Percentiles rank a stretch among this genome's conserved stretches.
These are phyloP conservation scores for Drosophila paranaensis DNA, from an alignment of 2,888 invertebrate genomes.

Conservation along the genomic window DNA sequence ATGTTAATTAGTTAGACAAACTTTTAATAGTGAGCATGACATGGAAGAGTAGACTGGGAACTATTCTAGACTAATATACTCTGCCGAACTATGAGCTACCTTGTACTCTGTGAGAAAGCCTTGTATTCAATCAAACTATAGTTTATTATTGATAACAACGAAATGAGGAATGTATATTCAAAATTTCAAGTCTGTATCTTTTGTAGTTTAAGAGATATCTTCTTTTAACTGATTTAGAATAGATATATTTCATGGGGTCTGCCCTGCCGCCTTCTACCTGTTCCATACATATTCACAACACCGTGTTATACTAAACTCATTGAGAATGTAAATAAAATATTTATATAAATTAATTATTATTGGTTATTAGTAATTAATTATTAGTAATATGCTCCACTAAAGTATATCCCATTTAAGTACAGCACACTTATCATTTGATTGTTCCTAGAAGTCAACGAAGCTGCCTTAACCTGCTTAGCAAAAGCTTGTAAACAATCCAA, in stretches of 20 bases:
- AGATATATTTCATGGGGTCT: neutral
- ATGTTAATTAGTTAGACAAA: neutral
- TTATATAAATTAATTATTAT: neutral
- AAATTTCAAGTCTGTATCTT: neutral
- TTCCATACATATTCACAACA: neutral
- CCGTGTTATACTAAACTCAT: neutral
- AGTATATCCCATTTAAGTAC: neutral
- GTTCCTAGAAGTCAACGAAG: neutral
- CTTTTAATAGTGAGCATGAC: neutral
- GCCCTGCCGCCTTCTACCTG: neutral
- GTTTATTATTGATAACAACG: no score
- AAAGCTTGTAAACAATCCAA: neutral
- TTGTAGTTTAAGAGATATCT: neutral
- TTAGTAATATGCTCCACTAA: neutral
- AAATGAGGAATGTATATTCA: no score
- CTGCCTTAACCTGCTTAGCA: neutral
- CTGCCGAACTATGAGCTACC: neutral
- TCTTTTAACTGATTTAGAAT: neutral
- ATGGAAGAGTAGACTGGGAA: neutral
- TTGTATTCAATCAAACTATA: no score
- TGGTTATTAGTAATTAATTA: no score
- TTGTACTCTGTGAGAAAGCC: no score
- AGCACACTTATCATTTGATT: neutral
- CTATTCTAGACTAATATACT: no score
- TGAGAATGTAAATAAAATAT: neutral